A percentile compares a stretch with the other conserved stretches of the same genome.
phyloP scores from a whole-genome alignment of 2,888 invertebrate species.

The Phengaris alcon region DNA sequence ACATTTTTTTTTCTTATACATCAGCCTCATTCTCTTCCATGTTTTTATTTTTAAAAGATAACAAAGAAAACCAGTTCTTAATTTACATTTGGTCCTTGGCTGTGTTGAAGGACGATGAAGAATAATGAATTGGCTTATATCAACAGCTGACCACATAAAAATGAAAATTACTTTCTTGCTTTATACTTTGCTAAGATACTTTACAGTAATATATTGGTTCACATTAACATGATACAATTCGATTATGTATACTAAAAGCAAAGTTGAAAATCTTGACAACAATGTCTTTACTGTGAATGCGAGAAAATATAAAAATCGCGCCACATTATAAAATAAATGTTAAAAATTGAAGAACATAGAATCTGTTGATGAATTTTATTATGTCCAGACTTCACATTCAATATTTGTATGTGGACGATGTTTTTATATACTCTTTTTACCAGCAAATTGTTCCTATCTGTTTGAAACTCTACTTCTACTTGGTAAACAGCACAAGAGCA shows the following conservation, averaged over 20 bases:
- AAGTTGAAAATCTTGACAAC: conserved; percentile 23
- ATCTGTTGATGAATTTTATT: background rate
- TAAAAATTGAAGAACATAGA: background rate
- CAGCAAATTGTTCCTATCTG: background rate
- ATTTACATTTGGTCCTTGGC: background rate
- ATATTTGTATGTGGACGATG: conserved; percentile 1
- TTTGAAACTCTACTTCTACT: background rate
- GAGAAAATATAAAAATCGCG: background rate
- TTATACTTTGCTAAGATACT: conserved; percentile 10
- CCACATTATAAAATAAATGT: conserved; percentile 39
- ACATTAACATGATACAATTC: conserved; percentile 24
- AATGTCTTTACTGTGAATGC: conserved; percentile 22
- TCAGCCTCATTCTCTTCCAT: background rate
- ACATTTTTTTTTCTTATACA: background rate
- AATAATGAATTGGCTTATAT: background rate
- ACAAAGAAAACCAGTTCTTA: background rate
- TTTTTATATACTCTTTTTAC: background rate
- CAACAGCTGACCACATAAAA: conserved; percentile 16
- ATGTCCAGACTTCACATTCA: background rate
- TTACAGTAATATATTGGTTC: conserved; percentile 23
- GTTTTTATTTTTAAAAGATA: background rate
- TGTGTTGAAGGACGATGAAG: background rate
- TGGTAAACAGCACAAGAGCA: background rate
- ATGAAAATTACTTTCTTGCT: conserved; percentile 7
- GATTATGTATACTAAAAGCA: conserved; percentile 24